Base-by-base conservation (phyloP, 2,113 vertebrate species). In the Cyphomyrus discorhynchus region DNA sequence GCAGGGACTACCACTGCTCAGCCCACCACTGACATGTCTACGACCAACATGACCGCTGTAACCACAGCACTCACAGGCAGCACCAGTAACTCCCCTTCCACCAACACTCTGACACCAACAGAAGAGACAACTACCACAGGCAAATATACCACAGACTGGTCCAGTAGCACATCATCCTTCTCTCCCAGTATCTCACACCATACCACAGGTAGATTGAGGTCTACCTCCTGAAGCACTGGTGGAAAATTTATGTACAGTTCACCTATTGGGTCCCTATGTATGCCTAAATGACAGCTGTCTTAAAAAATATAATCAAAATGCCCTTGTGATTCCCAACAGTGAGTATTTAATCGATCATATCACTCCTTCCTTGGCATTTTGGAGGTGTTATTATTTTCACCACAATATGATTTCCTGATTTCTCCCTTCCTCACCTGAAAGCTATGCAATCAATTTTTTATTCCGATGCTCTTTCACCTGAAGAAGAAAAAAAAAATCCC, bases 1-100 rank as follows among this genome's bases (percentile, higher is more conserved):
- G 56, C 93, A 96, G 96, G 94, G 92, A 93, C 94, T 85, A 95
- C 94, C 52, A 92, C 90, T 15, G 92, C 11, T 74, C 88, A 91
- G 58, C 91, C 94, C 90, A 93, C 94, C 11, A 93, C 93, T 80
- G 89, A 84, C 90, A 90, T 50, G 27, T 19, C 49, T 89, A 90
- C 2, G 2, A 50, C 13, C 85, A 85, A 0, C 4, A 90, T 91
- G 45, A 87, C 90, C 24, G 92, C 66, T 10, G 77, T 4, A 89
- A 58, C 21, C 53, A 85, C 89, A 85, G 7, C 17, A 27, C 21
- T 62, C 17, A 85, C 42, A 31, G 52, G 17, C 50, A 88, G 85
- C 11, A 91, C 88, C 9, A 86, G 24, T 46, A 62, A 19, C 10
- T 24, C 82, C 17, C 82, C 53, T 2, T 88, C 91, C 1, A 82